phyloP scores from a whole-genome alignment of 2,888 invertebrate genomes.

The Mesoligia furuncula region DNA sequence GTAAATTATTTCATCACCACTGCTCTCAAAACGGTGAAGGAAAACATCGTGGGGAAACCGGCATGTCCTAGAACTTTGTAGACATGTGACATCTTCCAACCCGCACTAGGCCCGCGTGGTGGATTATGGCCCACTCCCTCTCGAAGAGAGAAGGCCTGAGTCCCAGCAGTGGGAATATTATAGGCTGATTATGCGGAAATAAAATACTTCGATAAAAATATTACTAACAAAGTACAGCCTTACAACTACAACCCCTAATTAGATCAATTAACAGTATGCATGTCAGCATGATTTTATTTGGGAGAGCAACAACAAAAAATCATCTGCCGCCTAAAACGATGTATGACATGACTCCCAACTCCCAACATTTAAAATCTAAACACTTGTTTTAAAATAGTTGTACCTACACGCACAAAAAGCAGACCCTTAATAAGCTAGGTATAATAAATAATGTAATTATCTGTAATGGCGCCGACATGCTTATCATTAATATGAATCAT shows the following conservation, averaged over 20 bases:
- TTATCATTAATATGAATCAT: slow-evolving; percentile 40
- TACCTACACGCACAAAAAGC: neutral
- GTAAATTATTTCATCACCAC: no score
- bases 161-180: no score
- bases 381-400: neutral
- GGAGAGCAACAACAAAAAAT: neutral
- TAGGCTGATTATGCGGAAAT: no score
- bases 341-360: neutral
- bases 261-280: neutral
- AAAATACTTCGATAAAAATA: slow-evolving; percentile 2
- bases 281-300: neutral
- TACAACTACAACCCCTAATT: neutral
- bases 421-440: neutral
- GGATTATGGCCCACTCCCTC: no score
- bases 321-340: neutral
- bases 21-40: no score
- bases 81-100: no score
- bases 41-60: no score
- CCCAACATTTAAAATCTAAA: neutral
- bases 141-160: no score
- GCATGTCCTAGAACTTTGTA: no score
- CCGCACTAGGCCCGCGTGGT: no score
- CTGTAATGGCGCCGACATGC: slow-evolving; percentile 8
- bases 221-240: neutral
- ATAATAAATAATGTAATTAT: slow-evolving; percentile 33